Conservation (phyloP, 2,888 invertebrate species). For the Zaprionus bogoriensis region DNA sequence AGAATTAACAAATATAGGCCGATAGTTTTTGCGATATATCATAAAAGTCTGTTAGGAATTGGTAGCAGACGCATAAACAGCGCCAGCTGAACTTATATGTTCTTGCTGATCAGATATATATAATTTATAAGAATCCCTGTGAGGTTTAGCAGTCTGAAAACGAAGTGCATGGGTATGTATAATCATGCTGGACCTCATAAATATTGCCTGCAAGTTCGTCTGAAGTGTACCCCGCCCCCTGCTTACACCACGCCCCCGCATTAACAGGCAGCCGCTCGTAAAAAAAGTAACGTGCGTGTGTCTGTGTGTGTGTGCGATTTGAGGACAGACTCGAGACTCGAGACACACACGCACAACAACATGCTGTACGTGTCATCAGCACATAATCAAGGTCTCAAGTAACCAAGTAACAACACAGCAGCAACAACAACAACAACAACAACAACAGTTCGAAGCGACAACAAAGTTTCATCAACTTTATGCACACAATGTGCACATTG, state of each 20-base stretch:
- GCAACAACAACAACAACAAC: slow-evolving; percentile 3
- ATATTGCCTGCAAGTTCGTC: background rate
- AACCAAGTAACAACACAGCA: slow-evolving; percentile 26
- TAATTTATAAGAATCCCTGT: too few relatives aligned
- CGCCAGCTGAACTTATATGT: too few relatives aligned
- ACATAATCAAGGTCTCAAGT: slow-evolving; percentile 55
- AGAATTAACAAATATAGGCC: too few relatives aligned
- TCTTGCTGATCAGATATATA: too few relatives aligned
- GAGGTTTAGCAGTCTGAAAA: too few relatives aligned
- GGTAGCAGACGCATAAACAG: too few relatives aligned
- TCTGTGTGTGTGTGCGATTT: slow-evolving; percentile 9
- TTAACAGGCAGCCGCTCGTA: background rate
- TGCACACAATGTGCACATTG: slow-evolving; percentile 9
- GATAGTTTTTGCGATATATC: too few relatives aligned
- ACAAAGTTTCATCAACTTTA: slow-evolving; percentile 27
- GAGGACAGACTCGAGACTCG: slow-evolving; percentile 15
- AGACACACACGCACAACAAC: slow-evolving; percentile 19
- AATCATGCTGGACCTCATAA: background rate
- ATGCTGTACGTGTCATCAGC: slow-evolving; percentile 64
- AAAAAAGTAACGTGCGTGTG: slow-evolving; percentile 3
- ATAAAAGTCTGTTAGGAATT: too few relatives aligned
- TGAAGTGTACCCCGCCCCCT: background rate
- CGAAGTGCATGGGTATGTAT: too few relatives aligned
- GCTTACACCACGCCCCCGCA: background rate
- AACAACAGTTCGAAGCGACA: slow-evolving; percentile 9